Percentiles rank a stretch among this genome's conserved stretches.
Conservation (phyloP, 1,140 invertebrate genomes). For the Globodera rostochiensis region DNA sequence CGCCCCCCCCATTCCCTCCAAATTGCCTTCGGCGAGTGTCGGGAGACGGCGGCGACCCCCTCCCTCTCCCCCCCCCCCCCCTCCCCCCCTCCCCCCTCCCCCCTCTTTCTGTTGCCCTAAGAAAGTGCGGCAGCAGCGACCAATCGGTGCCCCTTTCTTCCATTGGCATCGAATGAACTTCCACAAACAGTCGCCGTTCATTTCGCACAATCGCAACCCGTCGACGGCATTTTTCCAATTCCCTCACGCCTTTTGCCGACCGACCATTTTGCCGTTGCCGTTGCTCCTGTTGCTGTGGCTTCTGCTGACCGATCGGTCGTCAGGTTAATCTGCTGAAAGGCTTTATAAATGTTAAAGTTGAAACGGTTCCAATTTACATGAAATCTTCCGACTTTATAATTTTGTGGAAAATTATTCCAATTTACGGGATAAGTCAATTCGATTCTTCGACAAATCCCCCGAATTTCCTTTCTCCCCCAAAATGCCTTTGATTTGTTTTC, state of each 20-base stretch:
- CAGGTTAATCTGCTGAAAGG: background rate
- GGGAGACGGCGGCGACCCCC: background rate
- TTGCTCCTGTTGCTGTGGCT: background rate
- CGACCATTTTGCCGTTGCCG: background rate
- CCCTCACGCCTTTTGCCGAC: too few relatives aligned
- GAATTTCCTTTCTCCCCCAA: background rate
- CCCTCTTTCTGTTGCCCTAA: background rate
- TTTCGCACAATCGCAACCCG: background rate
- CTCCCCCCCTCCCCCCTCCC: too few relatives aligned
- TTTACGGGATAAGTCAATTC: too few relatives aligned
- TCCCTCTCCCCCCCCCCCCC: too few relatives aligned
- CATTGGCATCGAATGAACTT: background rate
- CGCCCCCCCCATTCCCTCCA: background rate
- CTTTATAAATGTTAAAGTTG: too few relatives aligned
- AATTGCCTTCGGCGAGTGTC: background rate
- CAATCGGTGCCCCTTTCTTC: background rate
- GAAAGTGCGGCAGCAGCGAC: background rate
- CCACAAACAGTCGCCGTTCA: background rate
- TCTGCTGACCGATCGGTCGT: background rate
- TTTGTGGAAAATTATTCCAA: too few relatives aligned
- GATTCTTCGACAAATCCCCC: background rate
- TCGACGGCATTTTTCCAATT: background rate
- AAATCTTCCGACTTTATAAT: too few relatives aligned
- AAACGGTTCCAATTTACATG: too few relatives aligned
- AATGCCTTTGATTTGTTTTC: background rate